Base-by-base conservation (phyloP, 2,888 invertebrate species). In the Hoplodrina blanda region DNA sequence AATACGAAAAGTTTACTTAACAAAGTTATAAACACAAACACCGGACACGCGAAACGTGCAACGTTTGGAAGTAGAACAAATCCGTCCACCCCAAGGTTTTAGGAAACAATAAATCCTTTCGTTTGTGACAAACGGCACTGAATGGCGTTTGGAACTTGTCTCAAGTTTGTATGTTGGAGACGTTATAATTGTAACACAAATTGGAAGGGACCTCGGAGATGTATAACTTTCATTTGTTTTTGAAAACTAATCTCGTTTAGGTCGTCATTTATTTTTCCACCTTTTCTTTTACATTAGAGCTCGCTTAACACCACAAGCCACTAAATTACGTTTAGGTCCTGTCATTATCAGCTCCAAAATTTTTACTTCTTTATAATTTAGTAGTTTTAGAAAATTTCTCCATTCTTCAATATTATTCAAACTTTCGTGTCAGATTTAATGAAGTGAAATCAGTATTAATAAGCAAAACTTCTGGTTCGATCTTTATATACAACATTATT, bases 51-150 rank as follows among this genome's bases (percentile, higher is more conserved):
- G 13, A 19, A 54, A 59, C 2, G 5, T 54, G 44, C 30, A 60
- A 15, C 15, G n/a, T 44, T 66, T 56, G 37, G 8, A 72, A 70
- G 53, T 62, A 17, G 54, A 70, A 77, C 62, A 65, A 77, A 77
- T 74, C 72, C 49, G 69, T 67, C 55, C 46, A 69, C 57, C 72
- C 59, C 30, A 30, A 49, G 55, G 71, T 71, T 72, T 54, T 69
- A 67, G 66, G 62, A 76, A 72, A 57, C 70, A 41, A 79, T 70
- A 76, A 82, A 81, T 74, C 62, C 52, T 50, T 54, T 52, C 25
- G 10, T 60, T n/a, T 50, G 50, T 70, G 59, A 76, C 70, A 74
- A 67, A 78, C 55, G 33, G 56, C 30, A 52, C 33, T 63, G 64
- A 72, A 69, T 66, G 37, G 57, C 65, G 2, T 80, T 81, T 30